Percentiles rank a stretch among this genome's conserved stretches.
Evolutionary conservation across 2,113 vertebrate species (phyloP).

Genomic region (Callocephalon fimbriatum): DNA sequence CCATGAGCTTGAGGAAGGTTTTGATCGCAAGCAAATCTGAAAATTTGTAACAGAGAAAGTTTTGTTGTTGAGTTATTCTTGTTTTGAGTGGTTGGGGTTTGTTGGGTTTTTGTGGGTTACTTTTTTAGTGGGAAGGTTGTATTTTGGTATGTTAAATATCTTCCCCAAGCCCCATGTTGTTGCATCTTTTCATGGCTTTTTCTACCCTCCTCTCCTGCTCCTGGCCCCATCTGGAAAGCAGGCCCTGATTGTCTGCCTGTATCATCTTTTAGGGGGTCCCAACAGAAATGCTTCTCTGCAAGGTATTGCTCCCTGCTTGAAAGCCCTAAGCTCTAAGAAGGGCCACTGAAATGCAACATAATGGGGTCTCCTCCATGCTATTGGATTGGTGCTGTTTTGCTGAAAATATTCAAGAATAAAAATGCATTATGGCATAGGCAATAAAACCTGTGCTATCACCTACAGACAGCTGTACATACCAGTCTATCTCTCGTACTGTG

Average conservation of each 20-base stretch:
- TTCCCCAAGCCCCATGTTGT: neutral
- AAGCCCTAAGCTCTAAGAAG: neutral
- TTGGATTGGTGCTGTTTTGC: neutral
- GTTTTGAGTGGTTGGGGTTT: neutral
- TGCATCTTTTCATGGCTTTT: neutral
- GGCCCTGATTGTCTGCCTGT: neutral
- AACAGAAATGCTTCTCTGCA: neutral
- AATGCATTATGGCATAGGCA: neutral
- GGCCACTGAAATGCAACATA: neutral
- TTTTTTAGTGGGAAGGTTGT: neutral
- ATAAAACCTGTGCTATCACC: neutral
- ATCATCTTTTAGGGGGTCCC: neutral
- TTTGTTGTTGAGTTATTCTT: neutral
- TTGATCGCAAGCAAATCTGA: neutral
- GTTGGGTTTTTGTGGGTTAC: neutral
- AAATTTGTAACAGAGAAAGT: neutral
- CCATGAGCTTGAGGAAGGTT: neutral
- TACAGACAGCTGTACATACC: neutral
- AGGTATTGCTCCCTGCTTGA: neutral
- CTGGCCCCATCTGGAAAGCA: neutral
- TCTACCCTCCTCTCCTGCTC: neutral
- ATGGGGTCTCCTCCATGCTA: neutral
- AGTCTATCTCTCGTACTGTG: neutral
- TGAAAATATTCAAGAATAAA: neutral
- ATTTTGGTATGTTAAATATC: neutral